These are phyloP conservation scores for Tachyglossus aculeatus DNA, from an alignment of 2,797 vertebrate species.

Conservation along the genomic window DNA sequence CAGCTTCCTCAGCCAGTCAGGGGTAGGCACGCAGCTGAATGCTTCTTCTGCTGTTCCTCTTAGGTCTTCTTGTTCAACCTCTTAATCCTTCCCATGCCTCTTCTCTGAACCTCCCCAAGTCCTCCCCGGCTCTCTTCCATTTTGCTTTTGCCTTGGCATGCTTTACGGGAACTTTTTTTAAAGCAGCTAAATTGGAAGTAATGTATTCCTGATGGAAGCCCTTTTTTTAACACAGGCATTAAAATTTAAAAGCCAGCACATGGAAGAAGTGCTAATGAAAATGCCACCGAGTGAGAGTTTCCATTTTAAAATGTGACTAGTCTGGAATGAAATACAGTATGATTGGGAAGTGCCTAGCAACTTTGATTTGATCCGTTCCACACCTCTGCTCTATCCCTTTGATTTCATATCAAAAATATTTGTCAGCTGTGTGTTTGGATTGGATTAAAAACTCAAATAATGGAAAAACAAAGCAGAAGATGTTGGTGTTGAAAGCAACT, in stretches of 20 bases:
- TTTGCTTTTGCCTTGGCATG: not conserved
- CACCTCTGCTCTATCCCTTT: constrained; percentile 20
- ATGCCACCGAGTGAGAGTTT: constrained; percentile 29
- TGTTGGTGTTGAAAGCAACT: constrained; percentile 1
- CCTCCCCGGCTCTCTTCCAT: not conserved
- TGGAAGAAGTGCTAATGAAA: constrained; percentile 39
- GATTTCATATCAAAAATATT: not conserved
- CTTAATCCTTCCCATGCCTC: not conserved
- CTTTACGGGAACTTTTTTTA: not conserved
- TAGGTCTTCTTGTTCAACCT: not conserved
- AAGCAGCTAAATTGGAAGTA: constrained; percentile 9
- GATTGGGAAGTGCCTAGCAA: not conserved
- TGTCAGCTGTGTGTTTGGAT: not conserved
- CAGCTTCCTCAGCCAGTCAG: too few species aligned
- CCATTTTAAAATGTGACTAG: constrained; percentile 16
- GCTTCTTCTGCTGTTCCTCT: not conserved
- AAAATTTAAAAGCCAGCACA: constrained; percentile 36
- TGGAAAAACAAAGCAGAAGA: not conserved
- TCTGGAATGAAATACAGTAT: not conserved
- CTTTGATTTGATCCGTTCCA: not conserved
- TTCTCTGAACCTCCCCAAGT: not conserved
- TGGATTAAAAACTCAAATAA: constrained; percentile 11
- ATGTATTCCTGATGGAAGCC: constrained; percentile 6
- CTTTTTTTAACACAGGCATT: constrained; percentile 21
- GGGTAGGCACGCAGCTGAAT: too few species aligned